phyloP scores from a whole-genome alignment of 2,797 vertebrate species.

The Cygnus olor region DNA sequence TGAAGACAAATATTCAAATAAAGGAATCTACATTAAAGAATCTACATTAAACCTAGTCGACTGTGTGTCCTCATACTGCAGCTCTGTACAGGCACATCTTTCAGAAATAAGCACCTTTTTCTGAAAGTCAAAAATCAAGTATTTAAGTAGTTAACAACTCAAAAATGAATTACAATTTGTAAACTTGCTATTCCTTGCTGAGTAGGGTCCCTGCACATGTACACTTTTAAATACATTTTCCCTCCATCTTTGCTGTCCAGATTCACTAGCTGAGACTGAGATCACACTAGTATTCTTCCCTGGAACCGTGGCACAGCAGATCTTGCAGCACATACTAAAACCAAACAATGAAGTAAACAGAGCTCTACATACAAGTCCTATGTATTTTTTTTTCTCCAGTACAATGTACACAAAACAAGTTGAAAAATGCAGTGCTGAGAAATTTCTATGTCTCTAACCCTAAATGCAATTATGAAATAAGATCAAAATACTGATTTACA shows the following conservation, averaged over 20 bases:
- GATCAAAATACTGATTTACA: constrained; percentile 16
- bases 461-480: constrained; percentile 1
- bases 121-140: background rate
- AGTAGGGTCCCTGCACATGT: background rate
- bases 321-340: background rate
- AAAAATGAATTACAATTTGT: background rate
- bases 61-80: background rate
- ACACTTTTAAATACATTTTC: background rate
- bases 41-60: background rate
- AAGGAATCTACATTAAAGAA: background rate
- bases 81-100: background rate
- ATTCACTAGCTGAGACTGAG: background rate
- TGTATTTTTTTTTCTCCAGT: background rate
- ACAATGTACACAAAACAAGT: background rate
- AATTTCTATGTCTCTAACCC: background rate
- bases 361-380: background rate
- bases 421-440: constrained; percentile 8
- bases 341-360: background rate
- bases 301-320: background rate
- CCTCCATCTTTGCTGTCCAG: background rate
- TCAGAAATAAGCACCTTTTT: background rate
- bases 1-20: background rate
- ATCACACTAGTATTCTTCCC: background rate
- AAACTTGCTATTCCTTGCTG: constrained; percentile 1
- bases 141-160: background rate